These are phyloP conservation scores for Spheniscus humboldti DNA, from an alignment of 2,797 vertebrate species.

Conservation along the genomic window DNA sequence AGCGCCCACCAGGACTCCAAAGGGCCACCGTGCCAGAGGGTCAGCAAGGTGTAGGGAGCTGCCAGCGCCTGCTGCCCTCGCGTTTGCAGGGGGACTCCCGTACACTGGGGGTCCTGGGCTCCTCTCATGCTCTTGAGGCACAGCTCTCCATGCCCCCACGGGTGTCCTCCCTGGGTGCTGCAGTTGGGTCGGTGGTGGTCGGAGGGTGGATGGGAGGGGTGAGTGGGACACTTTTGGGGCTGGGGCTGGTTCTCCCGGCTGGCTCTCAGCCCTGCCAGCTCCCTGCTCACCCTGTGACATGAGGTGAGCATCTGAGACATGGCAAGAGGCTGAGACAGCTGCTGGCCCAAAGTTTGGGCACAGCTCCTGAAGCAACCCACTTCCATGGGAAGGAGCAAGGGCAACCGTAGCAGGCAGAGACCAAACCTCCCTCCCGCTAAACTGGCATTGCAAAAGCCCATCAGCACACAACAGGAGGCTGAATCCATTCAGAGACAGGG, in stretches of 20 bases:
- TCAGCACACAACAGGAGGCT: neutral
- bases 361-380: fast-evolving
- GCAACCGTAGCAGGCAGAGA: neutral
- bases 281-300: neutral
- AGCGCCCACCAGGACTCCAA: fast-evolving
- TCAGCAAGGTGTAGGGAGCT: neutral
- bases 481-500: neutral
- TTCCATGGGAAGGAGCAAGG: neutral
- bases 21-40: fast-evolving
- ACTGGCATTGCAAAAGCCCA: fast-evolving
- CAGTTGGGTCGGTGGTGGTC: fast-evolving
- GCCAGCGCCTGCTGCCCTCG: neutral
- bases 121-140: neutral
- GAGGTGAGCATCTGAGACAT: fast-evolving
- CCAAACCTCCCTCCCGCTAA: neutral
- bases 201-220: neutral
- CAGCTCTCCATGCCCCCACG: neutral
- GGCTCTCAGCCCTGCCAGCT: too few species aligned
- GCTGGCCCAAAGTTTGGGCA: neutral
- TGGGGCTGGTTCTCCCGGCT: too few species aligned
- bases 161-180: neutral
- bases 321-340: neutral
- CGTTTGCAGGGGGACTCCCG: neutral
- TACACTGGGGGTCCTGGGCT: neutral
- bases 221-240: neutral